Percentiles rank a stretch among this genome's conserved stretches.
Evolutionary conservation across 2,888 invertebrate species (phyloP).

Genomic region (Ganaspis brasiliensis): DNA sequence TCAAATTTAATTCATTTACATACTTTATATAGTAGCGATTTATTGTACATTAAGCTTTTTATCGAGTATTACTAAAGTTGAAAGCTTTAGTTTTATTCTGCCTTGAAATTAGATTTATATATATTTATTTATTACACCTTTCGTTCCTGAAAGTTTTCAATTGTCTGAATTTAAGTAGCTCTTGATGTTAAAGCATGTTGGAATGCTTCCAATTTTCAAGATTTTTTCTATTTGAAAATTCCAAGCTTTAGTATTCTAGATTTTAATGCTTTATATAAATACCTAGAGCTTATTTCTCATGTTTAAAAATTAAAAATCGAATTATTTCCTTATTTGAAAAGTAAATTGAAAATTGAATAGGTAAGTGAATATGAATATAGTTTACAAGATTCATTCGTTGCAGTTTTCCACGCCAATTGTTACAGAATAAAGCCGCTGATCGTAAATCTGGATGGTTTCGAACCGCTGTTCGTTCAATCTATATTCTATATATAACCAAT

Average conservation of each 20-base stretch:
- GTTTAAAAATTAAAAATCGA: neutral
- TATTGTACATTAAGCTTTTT: neutral
- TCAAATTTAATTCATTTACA: neutral
- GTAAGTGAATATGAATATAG: conserved; percentile 8
- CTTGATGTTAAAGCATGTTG: conserved; percentile 10
- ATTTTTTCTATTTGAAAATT: neutral
- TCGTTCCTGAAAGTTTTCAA: neutral
- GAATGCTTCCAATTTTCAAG: conserved; percentile 4
- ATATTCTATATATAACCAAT: neutral
- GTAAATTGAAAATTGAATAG: conserved; percentile 5
- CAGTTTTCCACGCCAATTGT: conserved; percentile 10
- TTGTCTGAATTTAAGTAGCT: conserved; percentile 9
- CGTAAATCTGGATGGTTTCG: conserved; percentile 10
- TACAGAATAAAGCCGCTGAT: conserved; percentile 12
- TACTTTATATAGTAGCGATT: neutral
- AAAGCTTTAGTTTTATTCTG: neutral
- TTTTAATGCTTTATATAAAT: neutral
- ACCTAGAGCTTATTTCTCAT: neutral
- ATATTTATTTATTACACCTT: neutral
- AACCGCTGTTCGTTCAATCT: neutral
- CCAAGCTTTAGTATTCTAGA: neutral
- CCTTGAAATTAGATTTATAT: conserved; percentile 4
- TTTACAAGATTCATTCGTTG: conserved; percentile 15
- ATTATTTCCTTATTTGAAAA: conserved; percentile 7
- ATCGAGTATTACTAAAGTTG: neutral